phyloP scores from a whole-genome alignment of 2,888 invertebrate genomes.

The Zele albiditarsus region DNA sequence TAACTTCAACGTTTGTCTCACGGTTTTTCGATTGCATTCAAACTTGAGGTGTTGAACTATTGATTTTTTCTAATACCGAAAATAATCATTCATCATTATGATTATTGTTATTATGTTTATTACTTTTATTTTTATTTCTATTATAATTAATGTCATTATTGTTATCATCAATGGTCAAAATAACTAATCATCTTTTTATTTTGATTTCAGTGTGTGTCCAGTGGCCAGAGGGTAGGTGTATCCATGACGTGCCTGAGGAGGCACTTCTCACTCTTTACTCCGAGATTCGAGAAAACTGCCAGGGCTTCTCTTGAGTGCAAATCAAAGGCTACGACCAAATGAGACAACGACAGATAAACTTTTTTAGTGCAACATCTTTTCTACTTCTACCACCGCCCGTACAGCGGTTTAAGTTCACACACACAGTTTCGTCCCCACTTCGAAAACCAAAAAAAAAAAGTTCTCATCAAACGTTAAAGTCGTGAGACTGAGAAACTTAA shows the following conservation, averaged over 20 bases:
- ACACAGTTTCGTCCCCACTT: background rate
- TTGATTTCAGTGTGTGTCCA: constrained; percentile 88
- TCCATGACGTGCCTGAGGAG: constrained; percentile 70
- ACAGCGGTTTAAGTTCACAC: constrained; percentile 26
- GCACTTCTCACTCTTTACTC: constrained; percentile 69
- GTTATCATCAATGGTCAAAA: background rate
- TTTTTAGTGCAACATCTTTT: constrained; percentile 37
- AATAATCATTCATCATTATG: too few relatives aligned
- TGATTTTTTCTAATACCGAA: too few relatives aligned
- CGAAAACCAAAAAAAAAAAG: constrained; percentile 1
- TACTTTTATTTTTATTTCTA: background rate
- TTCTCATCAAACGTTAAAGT: constrained; percentile 18
- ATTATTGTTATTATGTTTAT: background rate
- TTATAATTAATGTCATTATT: background rate
- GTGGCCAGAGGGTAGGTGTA: constrained; percentile 89
- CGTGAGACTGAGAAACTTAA: constrained; percentile 11
- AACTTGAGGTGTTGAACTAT: constrained; percentile 7
- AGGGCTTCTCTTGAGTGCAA: constrained; percentile 68
- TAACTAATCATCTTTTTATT: constrained; percentile 22
- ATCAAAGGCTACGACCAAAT: constrained; percentile 60
- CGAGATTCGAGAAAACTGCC: constrained; percentile 68
- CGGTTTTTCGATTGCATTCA: constrained; percentile 8
- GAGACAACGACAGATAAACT: constrained; percentile 39
- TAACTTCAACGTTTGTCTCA: background rate
- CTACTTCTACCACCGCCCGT: constrained; percentile 41